Conservation (phyloP, 1,140 invertebrate genomes). For the Aradophagus sp. region DNA sequence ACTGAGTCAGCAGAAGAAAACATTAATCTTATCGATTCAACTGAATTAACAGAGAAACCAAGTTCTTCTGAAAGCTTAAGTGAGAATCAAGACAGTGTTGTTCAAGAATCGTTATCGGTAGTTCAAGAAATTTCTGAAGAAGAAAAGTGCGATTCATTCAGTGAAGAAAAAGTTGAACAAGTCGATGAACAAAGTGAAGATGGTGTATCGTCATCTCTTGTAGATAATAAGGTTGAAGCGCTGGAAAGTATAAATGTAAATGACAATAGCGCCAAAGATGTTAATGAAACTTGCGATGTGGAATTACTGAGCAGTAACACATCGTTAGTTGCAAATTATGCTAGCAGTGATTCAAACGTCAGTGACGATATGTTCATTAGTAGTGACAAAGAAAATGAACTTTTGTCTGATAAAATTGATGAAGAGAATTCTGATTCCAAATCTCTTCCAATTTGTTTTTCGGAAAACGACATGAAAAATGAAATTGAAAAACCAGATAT, state of each 20-base stretch:
- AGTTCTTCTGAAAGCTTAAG: slow-evolving; percentile 50
- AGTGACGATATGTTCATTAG: slow-evolving; percentile 63
- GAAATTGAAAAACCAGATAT: neutral
- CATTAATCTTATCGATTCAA: slow-evolving; percentile 29
- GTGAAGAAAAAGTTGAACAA: neutral
- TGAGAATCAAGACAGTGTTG: neutral
- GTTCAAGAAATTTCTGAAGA: neutral
- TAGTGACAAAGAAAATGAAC: slow-evolving; percentile 20
- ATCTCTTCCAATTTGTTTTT: too few relatives aligned
- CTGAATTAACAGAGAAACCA: slow-evolving; percentile 45
- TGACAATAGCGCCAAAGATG: slow-evolving; percentile 21
- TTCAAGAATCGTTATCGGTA: neutral
- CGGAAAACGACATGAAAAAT: neutral
- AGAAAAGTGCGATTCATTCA: slow-evolving; percentile 16
- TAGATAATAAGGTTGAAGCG: too few relatives aligned
- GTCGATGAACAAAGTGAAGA: slow-evolving; percentile 38
- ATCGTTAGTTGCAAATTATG: slow-evolving; percentile 52
- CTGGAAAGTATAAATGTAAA: too few relatives aligned
- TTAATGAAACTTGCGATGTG: slow-evolving; percentile 19
- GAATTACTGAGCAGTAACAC: slow-evolving; percentile 29
- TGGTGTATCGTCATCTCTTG: slow-evolving; percentile 29
- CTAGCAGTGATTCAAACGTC: slow-evolving; percentile 62
- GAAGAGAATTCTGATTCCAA: slow-evolving; percentile 2
- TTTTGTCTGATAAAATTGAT: slow-evolving; percentile 2
- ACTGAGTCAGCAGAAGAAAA: slow-evolving; percentile 33